phyloP scores from a whole-genome alignment of 2,888 invertebrate species.

The Scaptomyza caliginosa region DNA sequence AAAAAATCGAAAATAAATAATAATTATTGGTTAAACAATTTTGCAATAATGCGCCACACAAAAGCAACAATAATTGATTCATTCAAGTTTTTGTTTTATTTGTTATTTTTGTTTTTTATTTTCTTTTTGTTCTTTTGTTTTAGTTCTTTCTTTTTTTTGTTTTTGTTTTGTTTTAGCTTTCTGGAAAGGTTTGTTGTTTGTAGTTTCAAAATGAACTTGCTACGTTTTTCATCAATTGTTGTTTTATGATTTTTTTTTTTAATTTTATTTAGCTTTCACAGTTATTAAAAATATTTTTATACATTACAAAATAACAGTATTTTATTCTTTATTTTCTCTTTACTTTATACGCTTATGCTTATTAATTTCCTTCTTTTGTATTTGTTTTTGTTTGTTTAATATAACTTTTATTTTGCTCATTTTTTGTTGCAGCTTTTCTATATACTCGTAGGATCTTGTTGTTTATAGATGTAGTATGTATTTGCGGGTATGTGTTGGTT shows the following conservation, averaged over 20 bases:
- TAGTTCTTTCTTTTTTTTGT: conserved; percentile 38
- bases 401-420: conserved; percentile 62
- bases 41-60: conserved; percentile 61
- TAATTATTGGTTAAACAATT: conserved; percentile 57
- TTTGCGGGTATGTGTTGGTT: conserved; percentile 31
- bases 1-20: conserved; percentile 26
- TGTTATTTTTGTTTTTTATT: conserved; percentile 48
- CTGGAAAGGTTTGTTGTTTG: conserved; percentile 61
- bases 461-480: conserved; percentile 36
- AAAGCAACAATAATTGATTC: conserved; percentile 60
- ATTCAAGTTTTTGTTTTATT: conserved; percentile 71
- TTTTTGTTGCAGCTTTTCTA: conserved; percentile 65
- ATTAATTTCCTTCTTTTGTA: conserved; percentile 57
- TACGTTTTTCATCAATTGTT: conserved; percentile 50
- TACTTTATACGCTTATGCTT: conserved; percentile 73
- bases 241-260: conserved; percentile 55
- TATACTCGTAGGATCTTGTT: conserved; percentile 63
- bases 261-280: conserved; percentile 84
- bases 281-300: conserved; percentile 84
- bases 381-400: conserved; percentile 32
- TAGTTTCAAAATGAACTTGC: conserved; percentile 60
- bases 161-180: conserved; percentile 53
- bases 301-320: conserved; percentile 84
- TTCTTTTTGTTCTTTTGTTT: conserved; percentile 41
- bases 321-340: conserved; percentile 73